These are phyloP conservation scores for Cervus canadensis DNA, from an alignment of 2,113 vertebrate genomes.

Conservation along the genomic window DNA sequence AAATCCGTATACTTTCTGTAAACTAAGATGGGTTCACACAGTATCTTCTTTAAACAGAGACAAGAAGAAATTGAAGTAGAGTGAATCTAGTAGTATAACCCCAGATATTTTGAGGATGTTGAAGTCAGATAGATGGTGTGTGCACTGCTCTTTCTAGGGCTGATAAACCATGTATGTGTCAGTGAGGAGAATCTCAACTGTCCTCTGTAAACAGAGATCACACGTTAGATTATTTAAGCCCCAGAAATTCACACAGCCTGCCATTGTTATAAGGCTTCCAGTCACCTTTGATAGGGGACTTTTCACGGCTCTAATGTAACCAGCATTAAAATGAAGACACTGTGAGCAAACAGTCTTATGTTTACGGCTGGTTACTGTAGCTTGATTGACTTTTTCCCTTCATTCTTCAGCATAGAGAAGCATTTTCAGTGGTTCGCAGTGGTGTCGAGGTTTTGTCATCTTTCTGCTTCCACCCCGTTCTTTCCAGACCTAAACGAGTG, in stretches of 20 bases:
- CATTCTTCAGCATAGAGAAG: neutral
- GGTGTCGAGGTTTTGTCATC: neutral
- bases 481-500: conserved; percentile 96
- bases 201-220: neutral
- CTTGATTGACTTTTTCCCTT: neutral
- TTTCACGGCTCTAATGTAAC: neutral
- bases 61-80: neutral
- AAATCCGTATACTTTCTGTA: neutral
- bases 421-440: neutral
- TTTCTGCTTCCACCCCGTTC: neutral
- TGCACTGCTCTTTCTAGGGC: neutral
- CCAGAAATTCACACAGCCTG: neutral
- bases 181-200: neutral
- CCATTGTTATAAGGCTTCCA: neutral
- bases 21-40: neutral
- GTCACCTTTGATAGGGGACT: neutral
- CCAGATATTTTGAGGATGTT: neutral
- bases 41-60: neutral
- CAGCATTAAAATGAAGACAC: neutral
- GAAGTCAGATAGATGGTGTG: neutral
- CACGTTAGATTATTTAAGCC: neutral
- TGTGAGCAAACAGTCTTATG: fast-evolving
- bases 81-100: neutral
- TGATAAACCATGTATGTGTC: fast-evolving
- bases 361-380: neutral